Evolutionary conservation across 1,140 invertebrate genomes (phyloP).

Genomic region (Drosophila sp.): DNA sequence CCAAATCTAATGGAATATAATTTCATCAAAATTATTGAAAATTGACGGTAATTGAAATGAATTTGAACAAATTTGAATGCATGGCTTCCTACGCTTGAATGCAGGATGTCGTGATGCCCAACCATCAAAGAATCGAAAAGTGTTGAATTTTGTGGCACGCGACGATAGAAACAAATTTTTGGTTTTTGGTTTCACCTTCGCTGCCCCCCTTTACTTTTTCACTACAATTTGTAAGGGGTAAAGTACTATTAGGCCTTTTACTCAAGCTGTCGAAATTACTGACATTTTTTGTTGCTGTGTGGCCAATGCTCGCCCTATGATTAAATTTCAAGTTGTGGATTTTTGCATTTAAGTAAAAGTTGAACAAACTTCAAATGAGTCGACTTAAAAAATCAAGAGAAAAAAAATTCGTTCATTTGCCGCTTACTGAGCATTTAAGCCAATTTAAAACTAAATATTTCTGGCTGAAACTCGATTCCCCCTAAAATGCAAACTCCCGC

Average conservation of each 20-base stretch:
- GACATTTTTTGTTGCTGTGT: constrained; percentile 28
- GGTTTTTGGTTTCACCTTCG: neutral
- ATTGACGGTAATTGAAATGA: constrained; percentile 80
- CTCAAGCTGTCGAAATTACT: constrained; percentile 58
- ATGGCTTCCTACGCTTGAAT: constrained; percentile 24
- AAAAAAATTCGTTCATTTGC: neutral
- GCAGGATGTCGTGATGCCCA: constrained; percentile 60
- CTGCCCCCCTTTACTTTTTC: neutral
- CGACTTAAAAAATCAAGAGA: neutral
- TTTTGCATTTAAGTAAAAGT: constrained; percentile 23
- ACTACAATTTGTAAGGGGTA: constrained; percentile 55
- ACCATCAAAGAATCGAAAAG: constrained; percentile 70
- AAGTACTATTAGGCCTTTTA: constrained; percentile 67
- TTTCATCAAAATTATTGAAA: constrained; percentile 77
- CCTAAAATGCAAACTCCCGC: neutral
- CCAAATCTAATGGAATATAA: constrained; percentile 69
- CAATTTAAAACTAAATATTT: constrained; percentile 17
- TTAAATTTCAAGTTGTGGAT: constrained; percentile 51
- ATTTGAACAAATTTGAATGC: constrained; percentile 78
- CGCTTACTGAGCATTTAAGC: neutral
- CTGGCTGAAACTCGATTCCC: constrained; percentile 1
- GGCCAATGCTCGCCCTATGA: constrained; percentile 36
- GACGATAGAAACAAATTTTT: constrained; percentile 33
- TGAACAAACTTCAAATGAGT: neutral
- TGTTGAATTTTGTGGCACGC: constrained; percentile 64